Base-by-base conservation (phyloP, 2,888 invertebrate species). In the Neria commutata region DNA sequence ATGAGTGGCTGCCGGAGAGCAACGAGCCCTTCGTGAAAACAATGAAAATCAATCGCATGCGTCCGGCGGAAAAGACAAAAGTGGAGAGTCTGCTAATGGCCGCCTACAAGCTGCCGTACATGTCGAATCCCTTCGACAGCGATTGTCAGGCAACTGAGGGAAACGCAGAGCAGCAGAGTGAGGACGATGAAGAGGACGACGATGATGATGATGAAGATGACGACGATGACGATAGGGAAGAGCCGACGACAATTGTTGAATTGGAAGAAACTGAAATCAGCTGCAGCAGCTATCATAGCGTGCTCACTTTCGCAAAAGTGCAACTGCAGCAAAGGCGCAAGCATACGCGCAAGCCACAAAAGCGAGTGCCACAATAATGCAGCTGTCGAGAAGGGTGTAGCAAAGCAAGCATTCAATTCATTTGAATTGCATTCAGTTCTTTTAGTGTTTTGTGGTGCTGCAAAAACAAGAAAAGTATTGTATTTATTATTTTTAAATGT, bases 1-100 rank as follows among this genome's bases (percentile, higher is more conserved):
- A 95, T 81, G 91, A 92, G 77, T 95, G 95, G 95, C 85, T 94
- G 66, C 84, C 88, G 0, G 92, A 91, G 80, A 86, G 87, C 77
- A 87, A 88, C 62, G 87, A 87, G 77, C 84, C 84, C 71, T 84
- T 86, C 54, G 84, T 86, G 63, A 89, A 88, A 81, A 82, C 84
- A 37, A 85, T 89, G 62, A 70, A 77, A 61, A 75, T 80, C 24
- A 78, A 76, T 62, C 76, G 73, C 54, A 77, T 80, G 79, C 72
- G 74, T 46, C 73, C 79, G 8, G 65, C 73, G 49, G 79, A 80
- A 61, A 80, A 79, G 67, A 77, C 73, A 4, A 76, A 75, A 54
- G 73, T 79, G 40, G 79, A 79, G 55, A 74, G 73, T 48, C 67
- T 79, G 49, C 68, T 79, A 21, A 76, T 67, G 65, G 75, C 78